Evolutionary conservation across 2,888 invertebrate genomes (phyloP).

Genomic region (Synergus laeviventris): DNA sequence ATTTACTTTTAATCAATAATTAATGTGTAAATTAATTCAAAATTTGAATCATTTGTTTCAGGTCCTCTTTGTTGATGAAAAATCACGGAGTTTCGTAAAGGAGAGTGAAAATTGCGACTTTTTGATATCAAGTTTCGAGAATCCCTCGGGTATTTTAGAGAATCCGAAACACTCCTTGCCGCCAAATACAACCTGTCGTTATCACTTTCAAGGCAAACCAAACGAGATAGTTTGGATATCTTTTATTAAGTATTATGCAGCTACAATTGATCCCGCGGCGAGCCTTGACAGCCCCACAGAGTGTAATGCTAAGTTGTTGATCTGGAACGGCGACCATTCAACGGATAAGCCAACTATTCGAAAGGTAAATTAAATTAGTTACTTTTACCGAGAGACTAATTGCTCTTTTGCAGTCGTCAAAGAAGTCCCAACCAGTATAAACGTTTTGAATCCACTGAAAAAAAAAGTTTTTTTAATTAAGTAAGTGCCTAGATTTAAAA

Average conservation of each 20-base stretch:
- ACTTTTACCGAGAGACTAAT: neutral
- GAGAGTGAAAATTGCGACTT: slow-evolving; percentile 87
- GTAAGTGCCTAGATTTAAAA: too few species aligned
- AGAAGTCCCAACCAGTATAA: too few species aligned
- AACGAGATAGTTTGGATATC: slow-evolving; percentile 90
- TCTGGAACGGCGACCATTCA: slow-evolving; percentile 83
- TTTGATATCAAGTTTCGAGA: slow-evolving; percentile 85
- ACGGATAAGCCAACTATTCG: slow-evolving; percentile 49
- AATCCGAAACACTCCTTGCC: slow-evolving; percentile 88
- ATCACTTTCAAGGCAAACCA: slow-evolving; percentile 85
- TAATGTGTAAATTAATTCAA: slow-evolving; percentile 30
- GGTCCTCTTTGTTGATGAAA: slow-evolving; percentile 86
- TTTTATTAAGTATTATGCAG: slow-evolving; percentile 89
- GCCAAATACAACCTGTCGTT: slow-evolving; percentile 89
- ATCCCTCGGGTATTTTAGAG: slow-evolving; percentile 84
- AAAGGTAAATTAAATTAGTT: slow-evolving; percentile 42
- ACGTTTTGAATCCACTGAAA: too few species aligned
- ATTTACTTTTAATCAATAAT: too few species aligned
- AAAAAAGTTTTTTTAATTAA: too few species aligned
- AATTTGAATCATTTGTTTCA: slow-evolving; percentile 68
- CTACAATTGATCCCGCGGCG: slow-evolving; percentile 81
- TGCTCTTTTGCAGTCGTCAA: neutral
- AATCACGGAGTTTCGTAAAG: slow-evolving; percentile 85
- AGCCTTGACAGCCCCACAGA: slow-evolving; percentile 80
- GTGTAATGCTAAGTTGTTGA: slow-evolving; percentile 85